Evolutionary conservation across 2,113 vertebrate species (phyloP), one percentile per base, ranked within the genome.

Genomic region (Crotalus helleri): DNA sequence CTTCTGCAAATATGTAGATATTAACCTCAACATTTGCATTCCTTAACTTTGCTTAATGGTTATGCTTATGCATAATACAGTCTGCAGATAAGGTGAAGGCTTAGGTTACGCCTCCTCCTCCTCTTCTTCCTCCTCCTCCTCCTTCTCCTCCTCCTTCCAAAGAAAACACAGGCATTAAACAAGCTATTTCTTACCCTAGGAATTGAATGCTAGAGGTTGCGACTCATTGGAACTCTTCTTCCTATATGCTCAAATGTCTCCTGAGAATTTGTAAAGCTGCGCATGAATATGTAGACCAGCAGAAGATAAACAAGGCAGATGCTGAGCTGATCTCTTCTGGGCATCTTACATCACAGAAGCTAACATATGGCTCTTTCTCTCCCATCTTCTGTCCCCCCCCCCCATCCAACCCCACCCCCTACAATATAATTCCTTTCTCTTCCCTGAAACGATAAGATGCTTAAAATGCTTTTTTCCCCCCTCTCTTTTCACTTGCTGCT

Each of bases 231-330:
- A 97, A 96, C 94, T 97, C 96, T 95, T 97, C 93, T 94, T 97
- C 93, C 95, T 97, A 93, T 93, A 96, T 90, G 93, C 93, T 95
- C 94, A 95, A 96, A 93, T 4, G 15, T 96, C 98, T 97, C 97
- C 17, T 46, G 97, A 97, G 98, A 95, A 94, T 95, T 96, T 92
- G 11, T 93, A 96, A 97, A 96, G 96, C 97, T 97, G 97, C 85
- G 69, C 97, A 98, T 98, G 98, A 98, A 98, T 98, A 98, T 97
- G 97, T 96, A 98, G 96, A 93, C 95, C 95, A 51, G 92, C 4
- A 0, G 92, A 93, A 97, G 87, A 97, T 96, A 96, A 96, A 94
- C 51, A 94, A 96, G 97, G 95, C 97, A 98, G 98, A 97, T 98
- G 98, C 97, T 97, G 94, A 3, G 0, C 91, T 51, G 69, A 95